A percentile compares a stretch with the other conserved stretches of the same genome.
Conservation (phyloP, 2,888 invertebrate species). For the Hydraecia micacea region DNA sequence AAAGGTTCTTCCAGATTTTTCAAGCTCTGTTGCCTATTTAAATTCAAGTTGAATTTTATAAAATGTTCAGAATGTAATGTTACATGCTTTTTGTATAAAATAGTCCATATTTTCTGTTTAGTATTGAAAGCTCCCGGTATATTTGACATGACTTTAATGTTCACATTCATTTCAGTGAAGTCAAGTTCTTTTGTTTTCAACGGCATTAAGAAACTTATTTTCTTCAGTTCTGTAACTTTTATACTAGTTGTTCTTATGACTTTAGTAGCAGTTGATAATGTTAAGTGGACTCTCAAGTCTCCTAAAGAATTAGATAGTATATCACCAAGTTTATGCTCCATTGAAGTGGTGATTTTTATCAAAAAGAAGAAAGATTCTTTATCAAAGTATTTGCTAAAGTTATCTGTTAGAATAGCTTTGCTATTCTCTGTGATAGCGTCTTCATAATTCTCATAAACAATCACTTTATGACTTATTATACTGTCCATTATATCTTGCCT, state of each 20-base stretch:
- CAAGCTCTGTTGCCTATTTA: conserved; percentile 55
- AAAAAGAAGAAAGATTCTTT: conserved; percentile 72
- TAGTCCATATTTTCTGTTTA: conserved; percentile 76
- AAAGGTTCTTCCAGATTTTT: conserved; percentile 69
- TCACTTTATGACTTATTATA: conserved; percentile 71
- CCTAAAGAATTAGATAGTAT: conserved; percentile 55
- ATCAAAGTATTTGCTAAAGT: conserved; percentile 76
- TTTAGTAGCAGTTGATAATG: conserved; percentile 70
- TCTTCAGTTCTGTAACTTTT: conserved; percentile 74
- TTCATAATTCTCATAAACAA: conserved; percentile 78
- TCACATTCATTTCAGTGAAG: conserved; percentile 69
- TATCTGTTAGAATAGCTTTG: conserved; percentile 75
- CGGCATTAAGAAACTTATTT: conserved; percentile 75
- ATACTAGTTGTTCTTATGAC: conserved; percentile 77
- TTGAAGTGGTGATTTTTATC: conserved; percentile 70
- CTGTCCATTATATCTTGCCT: conserved; percentile 80
- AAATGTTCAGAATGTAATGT: conserved; percentile 79
- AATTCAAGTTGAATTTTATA: conserved; percentile 69
- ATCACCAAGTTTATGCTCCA: conserved; percentile 71
- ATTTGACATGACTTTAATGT: conserved; percentile 76
- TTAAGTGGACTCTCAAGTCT: conserved; percentile 77
- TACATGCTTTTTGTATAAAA: conserved; percentile 75
- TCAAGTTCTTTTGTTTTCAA: conserved; percentile 61
- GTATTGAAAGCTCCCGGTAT: conserved; percentile 78
- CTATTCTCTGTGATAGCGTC: conserved; percentile 73